A percentile compares a stretch with the other conserved stretches of the same genome.
phyloP scores from a whole-genome alignment of 2,113 vertebrate genomes.

The Oryzias woworae region DNA sequence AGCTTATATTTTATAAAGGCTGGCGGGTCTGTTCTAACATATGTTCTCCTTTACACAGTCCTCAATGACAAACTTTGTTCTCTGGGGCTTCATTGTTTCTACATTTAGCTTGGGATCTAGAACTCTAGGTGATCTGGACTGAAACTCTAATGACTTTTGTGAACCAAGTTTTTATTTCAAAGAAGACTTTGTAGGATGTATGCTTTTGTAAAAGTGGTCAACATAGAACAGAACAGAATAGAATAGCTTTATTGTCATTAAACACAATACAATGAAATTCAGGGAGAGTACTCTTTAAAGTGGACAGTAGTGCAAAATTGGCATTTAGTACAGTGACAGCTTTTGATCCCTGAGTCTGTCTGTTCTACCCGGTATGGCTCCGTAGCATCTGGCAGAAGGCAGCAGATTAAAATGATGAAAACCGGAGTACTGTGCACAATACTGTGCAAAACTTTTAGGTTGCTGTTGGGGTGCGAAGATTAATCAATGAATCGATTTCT shows the following conservation, averaged over 20 bases:
- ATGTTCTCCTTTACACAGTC: slow-evolving; percentile 73
- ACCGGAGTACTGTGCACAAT: neutral
- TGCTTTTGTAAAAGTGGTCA: slow-evolving; percentile 28
- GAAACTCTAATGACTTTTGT: slow-evolving; percentile 39
- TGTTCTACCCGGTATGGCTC: too few relatives aligned
- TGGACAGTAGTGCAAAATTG: neutral
- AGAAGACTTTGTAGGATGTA: slow-evolving; percentile 21
- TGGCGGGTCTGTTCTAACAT: slow-evolving; percentile 71
- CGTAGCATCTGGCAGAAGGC: too few relatives aligned
- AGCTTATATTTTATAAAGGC: slow-evolving; percentile 74
- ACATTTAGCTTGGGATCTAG: slow-evolving; percentile 62
- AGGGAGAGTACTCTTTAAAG: neutral
- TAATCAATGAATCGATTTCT: too few relatives aligned
- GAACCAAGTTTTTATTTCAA: slow-evolving; percentile 10
- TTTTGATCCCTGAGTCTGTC: too few relatives aligned
- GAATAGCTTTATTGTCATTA: neutral
- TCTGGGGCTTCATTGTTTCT: slow-evolving; percentile 53
- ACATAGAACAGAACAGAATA: neutral
- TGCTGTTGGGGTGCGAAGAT: too few relatives aligned
- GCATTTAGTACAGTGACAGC: too few relatives aligned
- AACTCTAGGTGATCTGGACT: slow-evolving; percentile 51
- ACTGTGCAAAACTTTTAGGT: too few relatives aligned
- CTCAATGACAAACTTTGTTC: slow-evolving; percentile 66
- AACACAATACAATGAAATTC: too few relatives aligned
- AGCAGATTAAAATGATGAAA: neutral